phyloP scores from a whole-genome alignment of 2,888 invertebrate genomes.

The Xestobium rufovillosum region DNA sequence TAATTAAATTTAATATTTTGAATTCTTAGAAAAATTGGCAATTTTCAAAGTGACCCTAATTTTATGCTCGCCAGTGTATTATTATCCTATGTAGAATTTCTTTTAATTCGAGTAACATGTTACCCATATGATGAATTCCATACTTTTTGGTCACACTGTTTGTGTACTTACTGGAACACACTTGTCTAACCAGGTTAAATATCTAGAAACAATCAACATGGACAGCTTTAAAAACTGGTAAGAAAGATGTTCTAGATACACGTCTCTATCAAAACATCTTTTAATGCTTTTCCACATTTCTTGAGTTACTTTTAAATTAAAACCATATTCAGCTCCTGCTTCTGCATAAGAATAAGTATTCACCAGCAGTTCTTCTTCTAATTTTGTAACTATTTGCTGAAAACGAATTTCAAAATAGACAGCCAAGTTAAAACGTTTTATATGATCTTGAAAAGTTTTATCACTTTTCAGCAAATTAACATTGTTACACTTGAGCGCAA shows the following conservation, averaged over 20 bases:
- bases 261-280: conserved; percentile 67
- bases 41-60: no score
- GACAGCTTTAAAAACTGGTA: conserved; percentile 86
- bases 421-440: conserved; percentile 82
- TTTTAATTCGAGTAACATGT: no score
- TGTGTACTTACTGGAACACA: conserved; percentile 30
- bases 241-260: conserved; percentile 70
- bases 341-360: conserved; percentile 23
- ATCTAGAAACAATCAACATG: conserved; percentile 74
- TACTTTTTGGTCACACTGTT: no score
- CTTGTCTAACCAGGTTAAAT: conserved; percentile 60
- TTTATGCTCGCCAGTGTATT: no score
- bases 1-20: no score
- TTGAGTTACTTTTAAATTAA: conserved; percentile 45
- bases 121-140: no score
- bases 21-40: no score
- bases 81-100: no score
- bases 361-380: conserved; percentile 46
- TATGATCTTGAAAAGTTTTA: conserved; percentile 65
- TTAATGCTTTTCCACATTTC: conserved; percentile 43
- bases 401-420: conserved; percentile 96
- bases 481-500: conserved; percentile 60
- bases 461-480: conserved; percentile 56
- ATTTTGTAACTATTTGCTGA: conserved; percentile 79
- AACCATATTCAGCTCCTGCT: conserved; percentile 33